phyloP scores from a whole-genome alignment of 2,888 invertebrate genomes.

The Microplitis deprimator region DNA sequence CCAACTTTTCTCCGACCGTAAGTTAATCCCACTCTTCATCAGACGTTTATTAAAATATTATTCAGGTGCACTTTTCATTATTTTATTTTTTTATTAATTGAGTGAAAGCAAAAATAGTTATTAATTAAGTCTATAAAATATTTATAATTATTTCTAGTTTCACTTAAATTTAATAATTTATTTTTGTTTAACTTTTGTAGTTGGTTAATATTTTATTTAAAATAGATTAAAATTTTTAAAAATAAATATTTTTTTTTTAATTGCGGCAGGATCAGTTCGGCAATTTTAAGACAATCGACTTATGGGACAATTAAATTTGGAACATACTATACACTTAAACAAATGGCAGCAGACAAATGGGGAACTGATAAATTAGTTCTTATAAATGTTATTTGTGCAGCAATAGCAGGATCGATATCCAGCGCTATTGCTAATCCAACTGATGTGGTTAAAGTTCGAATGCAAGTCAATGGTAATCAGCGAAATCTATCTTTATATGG shows the following conservation, averaged over 20 bases:
- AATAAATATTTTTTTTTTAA: slow-evolving; percentile 12
- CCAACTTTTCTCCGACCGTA: slow-evolving; percentile 36
- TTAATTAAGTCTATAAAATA: not conserved
- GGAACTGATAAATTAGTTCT: slow-evolving; percentile 69
- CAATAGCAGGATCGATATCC: slow-evolving; percentile 89
- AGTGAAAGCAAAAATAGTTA: not conserved
- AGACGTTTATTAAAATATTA: slow-evolving; percentile 2
- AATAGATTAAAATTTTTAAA: not conserved
- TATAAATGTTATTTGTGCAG: slow-evolving; percentile 85
- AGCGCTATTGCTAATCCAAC: slow-evolving; percentile 97
- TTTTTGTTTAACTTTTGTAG: not conserved
- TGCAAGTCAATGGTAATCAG: slow-evolving; percentile 81
- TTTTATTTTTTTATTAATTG: slow-evolving; percentile 6
- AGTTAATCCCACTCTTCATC: slow-evolving; percentile 31
- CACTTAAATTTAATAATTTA: not conserved
- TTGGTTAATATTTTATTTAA: slow-evolving; percentile 20
- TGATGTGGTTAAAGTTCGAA: slow-evolving; percentile 95
- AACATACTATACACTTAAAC: slow-evolving; percentile 92
- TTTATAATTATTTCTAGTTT: not conserved
- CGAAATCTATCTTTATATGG: slow-evolving; percentile 75
- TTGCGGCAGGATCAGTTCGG: slow-evolving; percentile 86
- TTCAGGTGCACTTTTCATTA: not conserved
- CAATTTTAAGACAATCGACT: slow-evolving; percentile 91
- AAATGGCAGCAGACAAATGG: slow-evolving; percentile 66
- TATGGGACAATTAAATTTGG: slow-evolving; percentile 98